These are phyloP conservation scores for Antheraea yamamai DNA, from an alignment of 2,888 invertebrate species.

Conservation along the genomic window DNA sequence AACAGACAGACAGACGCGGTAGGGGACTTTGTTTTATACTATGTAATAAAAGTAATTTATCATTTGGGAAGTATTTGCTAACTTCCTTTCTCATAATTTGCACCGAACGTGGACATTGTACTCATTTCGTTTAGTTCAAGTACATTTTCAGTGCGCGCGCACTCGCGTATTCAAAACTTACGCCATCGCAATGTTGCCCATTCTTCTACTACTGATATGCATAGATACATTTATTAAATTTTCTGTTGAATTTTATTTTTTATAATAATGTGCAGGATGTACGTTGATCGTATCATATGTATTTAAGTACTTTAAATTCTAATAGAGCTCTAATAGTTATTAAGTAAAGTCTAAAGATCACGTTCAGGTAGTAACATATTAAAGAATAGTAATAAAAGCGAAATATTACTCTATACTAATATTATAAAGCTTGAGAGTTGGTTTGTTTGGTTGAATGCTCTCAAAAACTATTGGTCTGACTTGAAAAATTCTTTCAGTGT, in stretches of 20 bases:
- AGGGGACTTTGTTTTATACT: too few species aligned
- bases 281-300: neutral
- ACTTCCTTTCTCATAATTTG: conserved; percentile 25
- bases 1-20: too few species aligned
- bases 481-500: too few species aligned
- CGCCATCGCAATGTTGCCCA: neutral
- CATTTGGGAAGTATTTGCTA: neutral
- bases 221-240: neutral
- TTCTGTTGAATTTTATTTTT: neutral
- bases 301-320: neutral
- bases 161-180: conserved; percentile 24
- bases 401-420: too few species aligned
- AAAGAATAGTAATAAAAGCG: too few species aligned
- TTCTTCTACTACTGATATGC: neutral
- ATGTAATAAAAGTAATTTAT: neutral
- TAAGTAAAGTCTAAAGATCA: too few species aligned
- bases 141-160: conserved; percentile 36
- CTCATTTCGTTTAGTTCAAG: conserved; percentile 19
- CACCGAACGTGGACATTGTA: conserved; percentile 23
- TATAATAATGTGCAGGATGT: neutral
- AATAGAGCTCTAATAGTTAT: too few species aligned
- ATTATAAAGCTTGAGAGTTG: too few species aligned
- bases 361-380: too few species aligned
- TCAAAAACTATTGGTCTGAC: too few species aligned
- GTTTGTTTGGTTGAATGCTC: too few species aligned